Evolutionary conservation across 2,113 vertebrate genomes (phyloP).

Genomic region (Anoura caudifer): DNA sequence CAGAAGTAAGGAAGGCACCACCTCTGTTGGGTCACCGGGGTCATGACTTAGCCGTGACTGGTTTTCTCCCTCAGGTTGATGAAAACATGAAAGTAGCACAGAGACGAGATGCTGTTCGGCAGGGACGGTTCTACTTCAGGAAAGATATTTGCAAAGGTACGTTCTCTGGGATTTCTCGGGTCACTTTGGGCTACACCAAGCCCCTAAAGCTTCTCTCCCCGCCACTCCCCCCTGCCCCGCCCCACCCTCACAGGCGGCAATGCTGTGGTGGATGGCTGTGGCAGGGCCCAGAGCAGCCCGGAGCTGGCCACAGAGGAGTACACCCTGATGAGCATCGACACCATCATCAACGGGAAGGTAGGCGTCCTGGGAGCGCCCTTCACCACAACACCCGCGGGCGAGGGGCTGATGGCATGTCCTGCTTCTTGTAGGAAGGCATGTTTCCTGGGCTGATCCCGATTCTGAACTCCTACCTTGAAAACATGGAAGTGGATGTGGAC

Average conservation of each 20-base stretch:
- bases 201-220: neutral
- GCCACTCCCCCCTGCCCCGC: neutral
- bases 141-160: constrained; percentile 97
- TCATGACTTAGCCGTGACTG: neutral
- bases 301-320: constrained; percentile 87
- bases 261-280: constrained; percentile 85
- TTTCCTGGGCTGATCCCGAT: constrained; percentile 97
- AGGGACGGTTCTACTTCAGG: constrained; percentile 95
- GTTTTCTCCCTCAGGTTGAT: constrained; percentile 88
- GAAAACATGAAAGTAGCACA: constrained; percentile 98
- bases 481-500: constrained; percentile 99
- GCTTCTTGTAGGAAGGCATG: constrained; percentile 89
- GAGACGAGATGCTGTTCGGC: constrained; percentile 93
- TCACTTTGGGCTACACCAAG: neutral
- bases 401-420: neutral
- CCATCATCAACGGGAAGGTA: constrained; percentile 99
- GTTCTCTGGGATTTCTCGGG: neutral
- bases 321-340: constrained; percentile 96
- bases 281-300: constrained; percentile 84
- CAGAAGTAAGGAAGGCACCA: neutral
- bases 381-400: rapidly evolving
- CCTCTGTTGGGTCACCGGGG: rapidly evolving
- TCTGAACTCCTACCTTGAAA: constrained; percentile 97
- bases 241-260: constrained; percentile 84
- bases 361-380: neutral